phyloP scores from a whole-genome alignment of 1,140 invertebrate genomes.

The Augochlora pura region DNA sequence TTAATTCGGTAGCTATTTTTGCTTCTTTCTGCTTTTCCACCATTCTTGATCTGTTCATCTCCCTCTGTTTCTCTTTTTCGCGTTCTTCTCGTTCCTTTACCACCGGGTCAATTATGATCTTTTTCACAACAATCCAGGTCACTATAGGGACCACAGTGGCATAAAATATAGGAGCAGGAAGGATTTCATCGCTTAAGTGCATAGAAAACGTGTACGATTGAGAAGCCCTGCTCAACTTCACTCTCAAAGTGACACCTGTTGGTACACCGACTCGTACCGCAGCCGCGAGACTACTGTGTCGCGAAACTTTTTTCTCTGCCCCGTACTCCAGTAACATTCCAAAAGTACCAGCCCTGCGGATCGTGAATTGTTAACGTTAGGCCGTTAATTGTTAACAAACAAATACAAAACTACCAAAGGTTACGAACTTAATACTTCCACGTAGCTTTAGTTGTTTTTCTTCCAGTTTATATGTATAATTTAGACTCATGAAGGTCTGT shows the following conservation, averaged over 20 bases:
- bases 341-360: conserved; percentile 89
- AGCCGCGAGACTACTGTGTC: conserved; percentile 93
- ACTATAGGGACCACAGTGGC: conserved; percentile 93
- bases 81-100: conserved; percentile 87
- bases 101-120: conserved; percentile 93
- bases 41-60: conserved; percentile 87
- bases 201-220: conserved; percentile 95
- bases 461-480: conserved; percentile 88
- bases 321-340: conserved; percentile 94
- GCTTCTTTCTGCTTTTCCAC: conserved; percentile 91
- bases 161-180: conserved; percentile 95
- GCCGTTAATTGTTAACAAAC: not conserved
- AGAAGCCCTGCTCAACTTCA: conserved; percentile 92
- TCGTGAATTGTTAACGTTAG: conserved; percentile 4
- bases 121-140: conserved; percentile 90
- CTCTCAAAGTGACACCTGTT: conserved; percentile 92
- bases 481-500: conserved; percentile 88
- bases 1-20: conserved; percentile 90
- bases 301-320: conserved; percentile 94
- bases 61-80: conserved; percentile 87
- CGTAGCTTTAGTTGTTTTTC: conserved; percentile 89
- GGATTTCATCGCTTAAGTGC: conserved; percentile 93
- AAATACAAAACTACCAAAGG: too few relatives aligned
- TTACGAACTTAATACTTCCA: conserved; percentile 88
- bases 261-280: conserved; percentile 91